Base-by-base conservation (phyloP, 2,888 invertebrate genomes). In the Cataglyphis albicans region DNA sequence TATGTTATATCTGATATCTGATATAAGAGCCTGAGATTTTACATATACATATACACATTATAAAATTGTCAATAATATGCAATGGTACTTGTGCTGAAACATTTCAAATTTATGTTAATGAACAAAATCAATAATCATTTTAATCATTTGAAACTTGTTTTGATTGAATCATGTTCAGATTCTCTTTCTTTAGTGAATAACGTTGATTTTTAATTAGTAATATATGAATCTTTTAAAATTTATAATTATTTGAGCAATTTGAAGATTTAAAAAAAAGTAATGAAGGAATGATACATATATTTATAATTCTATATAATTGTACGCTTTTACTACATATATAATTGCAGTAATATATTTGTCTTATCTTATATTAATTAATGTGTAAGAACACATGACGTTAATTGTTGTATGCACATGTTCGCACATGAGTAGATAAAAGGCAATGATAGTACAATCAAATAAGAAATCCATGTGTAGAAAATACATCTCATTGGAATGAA, bases 291-390 rank as follows among this genome's bases (percentile, higher is more conserved):
- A 6, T 70, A 21, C 44, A 52, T 38, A 38, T 59, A 73, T 59
- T 59, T 25, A 52, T n/a, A 29, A 59, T 57, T 7, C n/a, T 7
- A n/a, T 29, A 59, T 18, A 55, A 55, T 72, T 57, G 5, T 35
- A 32, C 9, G 55, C 5, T 35, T 35, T 35, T 63, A 3, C n/a
- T 61, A 32, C 5, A n/a, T 74, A 29, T 72, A 55, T 55, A 68
- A 3, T 29, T n/a, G 7, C 52, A 21, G n/a, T 12, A n/a, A 59
- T 29, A 12, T 41, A 38, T 25, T 72, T 73, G 41, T 63, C 41
- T 32, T 25, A 32, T 63, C 41, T 32, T 25, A 32, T 5, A 3
- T 74, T 74, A n/a, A 63, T n/a, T 61, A 74, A 74, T 74, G 29
- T 63, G 18, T 61, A 32, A 63, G 5, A 38, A 35, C 29, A 61